Percentiles rank a stretch among this genome's conserved stretches.
phyloP scores from a whole-genome alignment of 2,113 vertebrate genomes.

The Coptodon rendalli region DNA sequence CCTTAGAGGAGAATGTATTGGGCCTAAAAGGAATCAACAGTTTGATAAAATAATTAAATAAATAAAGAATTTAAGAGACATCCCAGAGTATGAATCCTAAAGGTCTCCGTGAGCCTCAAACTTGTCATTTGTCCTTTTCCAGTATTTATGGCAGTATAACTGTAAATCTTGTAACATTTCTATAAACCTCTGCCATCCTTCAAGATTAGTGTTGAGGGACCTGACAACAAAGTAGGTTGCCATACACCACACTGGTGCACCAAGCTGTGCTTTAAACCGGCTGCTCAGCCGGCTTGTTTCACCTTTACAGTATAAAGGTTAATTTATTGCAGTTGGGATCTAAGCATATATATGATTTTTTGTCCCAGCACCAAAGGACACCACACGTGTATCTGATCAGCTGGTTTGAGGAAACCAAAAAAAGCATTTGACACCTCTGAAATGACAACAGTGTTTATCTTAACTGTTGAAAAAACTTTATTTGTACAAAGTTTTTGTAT shows the following conservation, averaged over 20 bases:
- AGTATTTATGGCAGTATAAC: background rate
- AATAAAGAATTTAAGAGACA: background rate
- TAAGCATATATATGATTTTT: background rate
- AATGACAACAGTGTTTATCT: background rate
- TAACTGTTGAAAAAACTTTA: background rate
- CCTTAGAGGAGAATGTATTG: background rate
- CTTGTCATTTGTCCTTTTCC: background rate
- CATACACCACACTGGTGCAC: background rate
- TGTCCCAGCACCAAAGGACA: background rate
- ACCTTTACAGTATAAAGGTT: background rate
- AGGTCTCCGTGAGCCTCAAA: background rate
- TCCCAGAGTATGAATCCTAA: background rate
- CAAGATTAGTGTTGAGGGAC: background rate
- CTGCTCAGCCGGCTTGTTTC: rapidly evolving
- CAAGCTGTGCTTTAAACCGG: background rate
- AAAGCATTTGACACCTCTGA: background rate
- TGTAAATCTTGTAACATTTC: background rate
- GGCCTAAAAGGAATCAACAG: background rate
- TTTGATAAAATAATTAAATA: background rate
- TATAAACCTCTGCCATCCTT: background rate
- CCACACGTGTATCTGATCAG: background rate
- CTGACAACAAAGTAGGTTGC: rapidly evolving
- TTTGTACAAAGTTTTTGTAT: background rate
- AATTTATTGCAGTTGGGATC: background rate
- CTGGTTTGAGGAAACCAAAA: background rate